Evolutionary conservation across 1,140 invertebrate genomes (phyloP).

Genomic region (Berghia stephanieae): DNA sequence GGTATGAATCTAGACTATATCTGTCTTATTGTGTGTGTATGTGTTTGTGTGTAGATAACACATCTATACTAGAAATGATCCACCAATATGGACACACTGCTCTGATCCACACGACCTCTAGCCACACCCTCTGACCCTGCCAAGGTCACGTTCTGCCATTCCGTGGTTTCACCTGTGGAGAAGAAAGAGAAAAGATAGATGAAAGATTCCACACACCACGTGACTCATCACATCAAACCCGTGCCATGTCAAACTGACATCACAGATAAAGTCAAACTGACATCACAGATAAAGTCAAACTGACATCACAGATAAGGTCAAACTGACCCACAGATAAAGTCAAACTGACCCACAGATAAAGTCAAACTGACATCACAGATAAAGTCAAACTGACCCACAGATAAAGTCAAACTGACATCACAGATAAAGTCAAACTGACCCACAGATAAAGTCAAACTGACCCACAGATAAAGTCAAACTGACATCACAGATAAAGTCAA

Average conservation of each 20-base stretch:
- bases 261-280: neutral
- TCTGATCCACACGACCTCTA: conserved; percentile 70
- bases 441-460: too few species aligned
- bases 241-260: neutral
- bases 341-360: neutral
- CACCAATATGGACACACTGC: conserved; percentile 86
- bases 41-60: too few species aligned
- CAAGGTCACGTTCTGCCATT: conserved; percentile 75
- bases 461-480: too few species aligned
- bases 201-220: neutral
- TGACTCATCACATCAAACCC: neutral
- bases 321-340: neutral
- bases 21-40: too few species aligned
- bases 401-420: too few species aligned
- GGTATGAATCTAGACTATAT: too few species aligned
- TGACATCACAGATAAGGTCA: neutral
- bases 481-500: too few species aligned
- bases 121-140: conserved; percentile 62
- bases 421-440: too few species aligned
- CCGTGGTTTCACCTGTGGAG: conserved; percentile 72
- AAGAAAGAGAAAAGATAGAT: neutral
- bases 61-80: conserved; percentile 90
- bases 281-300: neutral
- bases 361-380: too few species aligned
- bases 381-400: too few species aligned